Conservation (phyloP, 2,888 invertebrate genomes). For the Drosophila prolongata region DNA sequence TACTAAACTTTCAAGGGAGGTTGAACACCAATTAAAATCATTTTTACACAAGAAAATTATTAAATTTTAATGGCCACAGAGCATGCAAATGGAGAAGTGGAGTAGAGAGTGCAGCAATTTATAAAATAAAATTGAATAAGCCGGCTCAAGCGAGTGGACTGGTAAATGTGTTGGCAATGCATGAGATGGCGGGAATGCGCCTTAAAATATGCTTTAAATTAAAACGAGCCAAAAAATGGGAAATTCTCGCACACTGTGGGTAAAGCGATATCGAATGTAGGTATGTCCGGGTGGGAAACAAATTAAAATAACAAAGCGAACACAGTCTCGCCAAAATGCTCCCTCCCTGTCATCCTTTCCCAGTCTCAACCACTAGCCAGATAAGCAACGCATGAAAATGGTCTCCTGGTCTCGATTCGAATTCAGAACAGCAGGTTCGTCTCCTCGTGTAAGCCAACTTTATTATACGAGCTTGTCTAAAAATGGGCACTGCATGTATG, state of each 20-base stretch:
- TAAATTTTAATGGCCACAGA: conserved; percentile 61
- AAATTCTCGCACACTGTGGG: conserved; percentile 49
- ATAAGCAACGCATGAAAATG: conserved; percentile 14
- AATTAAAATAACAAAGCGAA: conserved; percentile 3
- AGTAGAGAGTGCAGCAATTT: conserved; percentile 38
- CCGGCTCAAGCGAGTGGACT: conserved; percentile 22
- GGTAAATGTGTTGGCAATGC: conserved; percentile 14
- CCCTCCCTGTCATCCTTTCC: too few relatives aligned
- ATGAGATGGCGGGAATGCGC: conserved; percentile 19
- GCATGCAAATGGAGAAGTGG: conserved; percentile 5
- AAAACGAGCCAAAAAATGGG: conserved; percentile 60
- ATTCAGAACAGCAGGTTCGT: conserved; percentile 2
- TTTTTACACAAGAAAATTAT: conserved; percentile 60
- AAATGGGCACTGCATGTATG: not conserved
- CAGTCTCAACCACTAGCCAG: too few relatives aligned
- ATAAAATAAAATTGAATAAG: conserved; percentile 40
- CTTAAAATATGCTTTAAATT: conserved; percentile 55
- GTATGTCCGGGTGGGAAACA: not conserved
- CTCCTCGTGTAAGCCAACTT: not conserved
- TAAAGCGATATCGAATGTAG: not conserved
- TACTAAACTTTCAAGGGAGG: not conserved
- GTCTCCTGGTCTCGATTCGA: conserved; percentile 1
- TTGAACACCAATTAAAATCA: conserved; percentile 67
- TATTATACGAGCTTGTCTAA: conserved; percentile 8
- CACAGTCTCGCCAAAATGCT: not conserved